phyloP scores from a whole-genome alignment of 2,888 invertebrate species.

The Amaurobius ferox region DNA sequence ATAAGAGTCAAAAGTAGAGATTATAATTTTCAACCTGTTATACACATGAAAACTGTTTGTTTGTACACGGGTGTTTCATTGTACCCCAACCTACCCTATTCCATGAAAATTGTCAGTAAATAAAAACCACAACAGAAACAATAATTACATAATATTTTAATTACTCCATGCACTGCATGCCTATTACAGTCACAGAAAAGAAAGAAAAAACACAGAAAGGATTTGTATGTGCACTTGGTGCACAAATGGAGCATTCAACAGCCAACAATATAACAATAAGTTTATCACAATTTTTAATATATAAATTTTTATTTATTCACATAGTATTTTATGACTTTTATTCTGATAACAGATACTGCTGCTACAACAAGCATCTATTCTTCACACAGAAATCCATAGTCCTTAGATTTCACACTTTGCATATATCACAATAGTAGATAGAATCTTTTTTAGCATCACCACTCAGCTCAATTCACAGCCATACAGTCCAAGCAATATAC shows the following conservation, averaged over 20 bases:
- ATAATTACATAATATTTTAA: slow-evolving; percentile 36
- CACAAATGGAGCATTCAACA: slow-evolving; percentile 35
- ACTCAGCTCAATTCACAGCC: neutral
- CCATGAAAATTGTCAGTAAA: too few relatives aligned
- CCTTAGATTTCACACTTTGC: slow-evolving; percentile 1
- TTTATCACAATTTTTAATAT: slow-evolving; percentile 57
- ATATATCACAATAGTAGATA: slow-evolving; percentile 10
- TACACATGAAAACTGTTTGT: too few relatives aligned
- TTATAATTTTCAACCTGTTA: too few relatives aligned
- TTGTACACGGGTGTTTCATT: too few relatives aligned
- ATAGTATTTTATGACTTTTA: slow-evolving; percentile 8
- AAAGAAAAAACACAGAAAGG: slow-evolving; percentile 12
- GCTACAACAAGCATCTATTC: slow-evolving; percentile 27
- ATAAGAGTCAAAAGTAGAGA: too few relatives aligned
- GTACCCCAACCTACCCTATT: too few relatives aligned
- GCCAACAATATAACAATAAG: slow-evolving; percentile 50
- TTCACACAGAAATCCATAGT: slow-evolving; percentile 10
- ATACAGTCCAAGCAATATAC: neutral
- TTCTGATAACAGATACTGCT: slow-evolving; percentile 20
- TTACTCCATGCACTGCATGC: slow-evolving; percentile 27
- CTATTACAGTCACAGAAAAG: slow-evolving; percentile 21
- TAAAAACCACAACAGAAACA: neutral
- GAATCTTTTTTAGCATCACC: neutral
- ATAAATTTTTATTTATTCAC: slow-evolving; percentile 31
- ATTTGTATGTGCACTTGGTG: slow-evolving; percentile 24